A percentile compares a stretch with the other conserved stretches of the same genome.
Evolutionary conservation across 2,797 vertebrate genomes (phyloP).

Genomic region (Paratrypauchen microcephalus): DNA sequence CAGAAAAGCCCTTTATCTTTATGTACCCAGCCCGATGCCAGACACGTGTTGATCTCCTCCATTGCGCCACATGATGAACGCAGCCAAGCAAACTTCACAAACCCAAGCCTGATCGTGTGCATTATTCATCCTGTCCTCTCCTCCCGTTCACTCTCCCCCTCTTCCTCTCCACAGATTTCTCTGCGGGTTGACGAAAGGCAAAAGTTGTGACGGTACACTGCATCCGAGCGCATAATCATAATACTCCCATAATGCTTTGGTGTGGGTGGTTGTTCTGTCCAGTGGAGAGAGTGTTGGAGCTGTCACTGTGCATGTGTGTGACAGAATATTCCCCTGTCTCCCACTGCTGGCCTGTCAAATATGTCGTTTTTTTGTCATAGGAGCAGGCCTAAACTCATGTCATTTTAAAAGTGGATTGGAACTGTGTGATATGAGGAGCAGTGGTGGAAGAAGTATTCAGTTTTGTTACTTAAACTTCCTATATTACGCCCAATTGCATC

Average conservation of each 20-base stretch:
- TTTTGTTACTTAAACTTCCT: too few species aligned
- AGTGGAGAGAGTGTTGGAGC: conserved; percentile 47
- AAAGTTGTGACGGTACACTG: conserved; percentile 41
- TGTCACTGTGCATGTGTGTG: conserved; percentile 41
- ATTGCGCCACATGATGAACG: conserved; percentile 26
- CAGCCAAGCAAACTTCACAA: conserved; percentile 33
- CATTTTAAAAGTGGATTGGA: conserved; percentile 13
- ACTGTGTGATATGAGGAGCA: not conserved
- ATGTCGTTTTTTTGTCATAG: conserved; percentile 16
- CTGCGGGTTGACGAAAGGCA: conserved; percentile 60
- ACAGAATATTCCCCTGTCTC: conserved; percentile 21
- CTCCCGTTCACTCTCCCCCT: conserved; percentile 27
- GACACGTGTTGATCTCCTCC: not conserved
- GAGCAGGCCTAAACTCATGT: conserved; percentile 13
- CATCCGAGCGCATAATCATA: conserved; percentile 63
- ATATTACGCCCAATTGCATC: too few species aligned
- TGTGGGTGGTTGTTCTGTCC: conserved; percentile 61
- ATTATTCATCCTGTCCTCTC: conserved; percentile 65
- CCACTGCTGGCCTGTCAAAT: conserved; percentile 23
- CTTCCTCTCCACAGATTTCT: conserved; percentile 45
- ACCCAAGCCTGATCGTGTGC: conserved; percentile 50
- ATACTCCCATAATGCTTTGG: conserved; percentile 65
- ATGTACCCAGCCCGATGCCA: not conserved
- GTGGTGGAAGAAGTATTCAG: not conserved
- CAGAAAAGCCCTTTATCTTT: conserved; percentile 2